A percentile compares a stretch with the other conserved stretches of the same genome.
Conservation (phyloP, 2,888 invertebrate genomes). For the Diarsia rubi region DNA sequence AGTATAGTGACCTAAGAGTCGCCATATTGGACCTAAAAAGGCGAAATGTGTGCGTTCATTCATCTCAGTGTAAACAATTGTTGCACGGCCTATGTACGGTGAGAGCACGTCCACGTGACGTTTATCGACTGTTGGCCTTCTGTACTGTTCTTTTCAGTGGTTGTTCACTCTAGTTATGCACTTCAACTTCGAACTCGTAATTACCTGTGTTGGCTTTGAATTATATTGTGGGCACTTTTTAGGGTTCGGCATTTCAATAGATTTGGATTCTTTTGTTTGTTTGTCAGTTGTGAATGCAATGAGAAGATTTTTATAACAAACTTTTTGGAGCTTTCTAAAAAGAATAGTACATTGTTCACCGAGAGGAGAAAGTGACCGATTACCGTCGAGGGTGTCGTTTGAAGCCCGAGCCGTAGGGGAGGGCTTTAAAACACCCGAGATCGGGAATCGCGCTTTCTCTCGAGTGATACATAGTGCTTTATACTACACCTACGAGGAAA, state of each 20-base stretch:
- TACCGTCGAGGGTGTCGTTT: no score
- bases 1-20: no score
- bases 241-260: conserved; percentile 54
- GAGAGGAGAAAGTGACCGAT: no score
- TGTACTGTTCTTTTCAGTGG: neutral
- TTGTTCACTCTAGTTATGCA: conserved; percentile 67
- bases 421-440: no score
- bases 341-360: no score
- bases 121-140: neutral
- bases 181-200: conserved; percentile 73
- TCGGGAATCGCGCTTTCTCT: no score
- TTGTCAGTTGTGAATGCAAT: conserved; percentile 16
- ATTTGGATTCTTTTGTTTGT: conserved; percentile 31
- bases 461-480: no score
- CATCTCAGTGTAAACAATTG: neutral
- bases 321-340: neutral
- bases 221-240: conserved; percentile 72
- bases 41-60: neutral
- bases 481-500: no score
- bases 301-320: conserved; percentile 3
- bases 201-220: conserved; percentile 77
- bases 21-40: neutral
- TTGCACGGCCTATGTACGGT: neutral
- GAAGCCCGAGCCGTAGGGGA: no score
- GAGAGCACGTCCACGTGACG: neutral